Evolutionary conservation across 1,140 invertebrate genomes (phyloP), one percentile per base, ranked within the genome.

Genomic region (Chrysoperla carnea): DNA sequence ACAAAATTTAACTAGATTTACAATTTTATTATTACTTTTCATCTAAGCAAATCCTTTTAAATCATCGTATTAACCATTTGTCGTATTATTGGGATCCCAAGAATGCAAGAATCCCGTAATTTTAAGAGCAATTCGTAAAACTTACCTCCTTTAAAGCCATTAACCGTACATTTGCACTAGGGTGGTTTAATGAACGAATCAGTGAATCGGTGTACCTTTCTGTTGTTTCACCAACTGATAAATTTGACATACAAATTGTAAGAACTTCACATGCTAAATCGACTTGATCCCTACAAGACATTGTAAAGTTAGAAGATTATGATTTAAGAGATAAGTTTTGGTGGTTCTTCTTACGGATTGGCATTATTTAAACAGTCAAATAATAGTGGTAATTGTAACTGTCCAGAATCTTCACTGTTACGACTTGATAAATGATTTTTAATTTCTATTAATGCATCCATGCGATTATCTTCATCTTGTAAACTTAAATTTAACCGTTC

Each of bases 181-280:
- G 60, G 55, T 78, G 72, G 3, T 60, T 55, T 29, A 78, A 53
- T 31, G 70, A 60, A 45, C 64, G 62, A 56, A 68, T 64, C 8
- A 76, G 54, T 44, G 67, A 50, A 28, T 58, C 50, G 31, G 57
- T 57, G 39, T 66, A 69, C 31, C 61, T 56, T 44, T 58, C 62
- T 8, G 66, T 59, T 11, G 60, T 60, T 40, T 68, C 66, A 23
- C 66, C 66, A 23, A 69, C 41, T 23, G 57, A 50, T 48, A 76
- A 61, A 46, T 69, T 69, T 3, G 66, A 55, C 52, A 76, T 65
- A 51, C 69, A 75, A 42, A 66, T 49, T 33, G 66, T 59, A 9
- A 78, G 49, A 8, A 76, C 64, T 50, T 76, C 72, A 49, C 66
- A 69, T n/a, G 70, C 64, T 42, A 73, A 52, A 44, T 69, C 61